These are phyloP conservation scores for Lepidochrysops patricia DNA, from an alignment of 2,888 invertebrate genomes.

Conservation along the genomic window DNA sequence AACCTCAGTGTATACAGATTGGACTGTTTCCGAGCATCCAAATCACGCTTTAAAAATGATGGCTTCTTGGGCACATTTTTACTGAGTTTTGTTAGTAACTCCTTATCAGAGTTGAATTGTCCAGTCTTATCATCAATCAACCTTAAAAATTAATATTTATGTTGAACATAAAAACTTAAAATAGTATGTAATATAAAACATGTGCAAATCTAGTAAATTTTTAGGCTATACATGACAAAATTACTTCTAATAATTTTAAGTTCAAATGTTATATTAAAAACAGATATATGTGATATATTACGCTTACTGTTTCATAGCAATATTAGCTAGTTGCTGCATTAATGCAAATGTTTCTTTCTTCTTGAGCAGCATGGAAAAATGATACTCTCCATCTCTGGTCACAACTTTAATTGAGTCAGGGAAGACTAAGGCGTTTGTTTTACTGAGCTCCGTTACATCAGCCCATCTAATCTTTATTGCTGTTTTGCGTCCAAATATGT, in stretches of 20 bases:
- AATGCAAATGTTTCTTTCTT: conserved; percentile 91
- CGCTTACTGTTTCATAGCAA: conserved; percentile 93
- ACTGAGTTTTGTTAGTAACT: conserved; percentile 86
- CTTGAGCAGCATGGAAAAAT: conserved; percentile 93
- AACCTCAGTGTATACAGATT: conserved; percentile 91
- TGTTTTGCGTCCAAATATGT: conserved; percentile 92
- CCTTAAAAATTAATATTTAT: too few species aligned
- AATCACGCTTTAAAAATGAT: conserved; percentile 93
- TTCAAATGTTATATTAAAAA: too few species aligned
- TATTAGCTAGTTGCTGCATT: conserved; percentile 96
- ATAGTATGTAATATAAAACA: background rate
- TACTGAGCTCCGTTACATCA: conserved; percentile 87
- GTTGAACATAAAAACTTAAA: background rate
- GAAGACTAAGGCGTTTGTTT: conserved; percentile 84
- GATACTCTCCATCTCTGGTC: conserved; percentile 89
- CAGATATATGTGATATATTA: background rate
- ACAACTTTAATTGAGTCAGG: conserved; percentile 91
- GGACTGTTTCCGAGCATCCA: conserved; percentile 95
- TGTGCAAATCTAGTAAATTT: background rate
- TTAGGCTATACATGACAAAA: too few species aligned
- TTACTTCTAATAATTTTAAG: too few species aligned
- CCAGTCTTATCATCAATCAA: conserved; percentile 92
- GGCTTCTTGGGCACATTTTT: conserved; percentile 92
- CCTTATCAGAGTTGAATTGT: conserved; percentile 91
- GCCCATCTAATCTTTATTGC: conserved; percentile 92